Evolutionary conservation across 1,140 invertebrate genomes (phyloP), one percentile per base, ranked within the genome.

Genomic region (Bombus balteatus): DNA sequence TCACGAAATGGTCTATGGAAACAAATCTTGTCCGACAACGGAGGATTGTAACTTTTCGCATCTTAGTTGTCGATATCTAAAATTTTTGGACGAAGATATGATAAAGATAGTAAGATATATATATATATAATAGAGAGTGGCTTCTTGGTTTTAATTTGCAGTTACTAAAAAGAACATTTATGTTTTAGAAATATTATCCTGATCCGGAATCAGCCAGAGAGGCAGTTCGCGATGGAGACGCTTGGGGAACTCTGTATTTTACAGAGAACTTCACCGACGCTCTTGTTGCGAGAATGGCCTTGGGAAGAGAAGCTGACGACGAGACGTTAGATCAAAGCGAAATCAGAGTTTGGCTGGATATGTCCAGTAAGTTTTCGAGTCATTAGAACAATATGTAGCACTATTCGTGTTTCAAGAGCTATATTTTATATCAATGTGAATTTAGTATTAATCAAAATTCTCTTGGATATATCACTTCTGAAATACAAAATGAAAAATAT

Each of bases 171-270:
- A 9, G 0, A 3, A 12, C 4, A 1, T 59, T 22, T 43, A 22
- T 25, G 18, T 57, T n/a, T 0, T 3, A 98, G 95, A 96, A 96
- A 72, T 97, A 97, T 93, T 98, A 97, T 93, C 94, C 96, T 5
- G 96, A 96, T 87, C 94, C 96, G 28, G 96, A 97, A 1, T 95
- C 96, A 1, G 98, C 98, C 0, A 96, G 96, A 84, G 94, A 96
- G 34, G 97, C 97, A 0, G 98, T 99, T 1, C 93, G 95, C 70
- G 93, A 94, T 25, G 98, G 98, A 1, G 94, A 97, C 13, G 97
- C 97, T 1, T 99, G 98, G 98, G 98, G 98, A 1, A 97, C 97
- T 9, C 92, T 99, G 13, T 97, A 97, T 89, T 98, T 99, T 83
- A 97, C 97, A 9, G 96, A 97, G 89, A 98, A 98, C 92, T 99